Evolutionary conservation across 2,888 invertebrate species (phyloP).

Genomic region (Penaeus monodon): DNA sequence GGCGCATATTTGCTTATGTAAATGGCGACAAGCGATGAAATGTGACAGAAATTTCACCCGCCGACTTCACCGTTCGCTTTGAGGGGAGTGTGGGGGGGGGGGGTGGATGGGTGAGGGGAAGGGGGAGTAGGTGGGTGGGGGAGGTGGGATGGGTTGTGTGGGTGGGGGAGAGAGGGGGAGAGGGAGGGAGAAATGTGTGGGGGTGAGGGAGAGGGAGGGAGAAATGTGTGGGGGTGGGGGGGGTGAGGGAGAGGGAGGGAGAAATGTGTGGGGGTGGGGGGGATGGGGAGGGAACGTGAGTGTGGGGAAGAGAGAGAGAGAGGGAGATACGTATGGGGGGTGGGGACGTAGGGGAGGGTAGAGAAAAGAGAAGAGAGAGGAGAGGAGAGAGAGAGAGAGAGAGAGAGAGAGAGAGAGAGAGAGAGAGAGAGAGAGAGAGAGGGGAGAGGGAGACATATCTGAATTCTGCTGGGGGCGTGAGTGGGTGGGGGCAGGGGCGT

Average conservation of each 20-base stretch:
- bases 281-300: slow-evolving; percentile 46
- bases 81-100: slow-evolving; percentile 35
- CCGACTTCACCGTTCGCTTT: no score
- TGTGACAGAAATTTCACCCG: no score
- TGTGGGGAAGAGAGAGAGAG: neutral
- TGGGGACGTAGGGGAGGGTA: neutral
- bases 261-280: neutral
- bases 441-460: neutral
- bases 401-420: slow-evolving; percentile 31
- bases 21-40: no score
- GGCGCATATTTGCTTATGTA: no score
- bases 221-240: no score
- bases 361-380: slow-evolving; percentile 10
- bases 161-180: neutral
- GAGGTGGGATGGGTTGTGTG: neutral
- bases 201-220: no score
- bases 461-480: neutral
- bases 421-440: slow-evolving; percentile 16
- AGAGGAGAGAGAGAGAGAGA: slow-evolving; percentile 12
- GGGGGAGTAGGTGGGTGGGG: no score
- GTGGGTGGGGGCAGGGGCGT: neutral
- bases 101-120: slow-evolving; percentile 46
- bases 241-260: slow-evolving; percentile 23
- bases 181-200: no score
- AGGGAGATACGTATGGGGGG: slow-evolving; percentile 29